Evolutionary conservation across 2,797 vertebrate genomes (phyloP).

Genomic region (Diceros bicornis): DNA sequence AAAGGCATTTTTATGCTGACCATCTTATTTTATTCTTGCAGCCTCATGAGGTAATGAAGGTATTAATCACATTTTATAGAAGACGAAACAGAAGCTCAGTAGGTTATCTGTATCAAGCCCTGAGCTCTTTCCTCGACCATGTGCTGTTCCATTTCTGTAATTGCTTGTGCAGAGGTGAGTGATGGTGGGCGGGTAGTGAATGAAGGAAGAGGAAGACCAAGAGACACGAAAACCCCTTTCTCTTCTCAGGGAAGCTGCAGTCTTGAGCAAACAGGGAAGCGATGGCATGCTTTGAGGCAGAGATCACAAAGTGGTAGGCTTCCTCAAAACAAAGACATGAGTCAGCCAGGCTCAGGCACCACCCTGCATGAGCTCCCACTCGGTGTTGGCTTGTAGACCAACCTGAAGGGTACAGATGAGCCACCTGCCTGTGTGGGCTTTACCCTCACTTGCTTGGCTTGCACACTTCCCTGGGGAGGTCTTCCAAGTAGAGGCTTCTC

Average conservation of each 20-base stretch:
- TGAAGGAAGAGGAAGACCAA: neutral
- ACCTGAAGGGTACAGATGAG: neutral
- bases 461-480: neutral
- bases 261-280: neutral
- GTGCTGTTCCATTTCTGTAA: neutral
- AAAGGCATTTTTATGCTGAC: neutral
- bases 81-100: neutral
- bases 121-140: neutral
- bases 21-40: conserved; percentile 30
- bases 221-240: neutral
- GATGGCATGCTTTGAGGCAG: neutral
- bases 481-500: neutral
- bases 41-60: conserved; percentile 2
- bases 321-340: neutral
- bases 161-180: neutral
- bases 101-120: neutral
- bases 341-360: neutral
- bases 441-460: neutral
- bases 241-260: neutral
- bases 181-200: neutral
- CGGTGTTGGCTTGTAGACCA: neutral
- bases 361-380: neutral
- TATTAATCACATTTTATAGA: neutral
- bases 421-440: neutral
- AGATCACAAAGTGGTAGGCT: neutral